Conservation (phyloP, 2,888 invertebrate species). For the Euspilapteryx auroguttella region DNA sequence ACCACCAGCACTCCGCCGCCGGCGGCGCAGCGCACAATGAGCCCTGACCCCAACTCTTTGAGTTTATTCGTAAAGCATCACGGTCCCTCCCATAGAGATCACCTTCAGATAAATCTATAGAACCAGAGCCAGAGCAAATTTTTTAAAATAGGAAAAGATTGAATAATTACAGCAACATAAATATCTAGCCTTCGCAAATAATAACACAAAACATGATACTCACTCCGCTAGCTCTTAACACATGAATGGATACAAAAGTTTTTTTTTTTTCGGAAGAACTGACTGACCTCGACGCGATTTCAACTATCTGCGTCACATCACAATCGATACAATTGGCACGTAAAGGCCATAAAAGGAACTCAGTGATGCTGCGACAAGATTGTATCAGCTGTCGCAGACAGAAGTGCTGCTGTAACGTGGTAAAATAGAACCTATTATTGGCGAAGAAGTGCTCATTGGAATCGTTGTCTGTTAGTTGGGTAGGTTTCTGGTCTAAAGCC, state of each 20-base stretch:
- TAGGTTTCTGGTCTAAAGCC: too few relatives aligned
- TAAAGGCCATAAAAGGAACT: slow-evolving; percentile 35
- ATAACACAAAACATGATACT: slow-evolving; percentile 16
- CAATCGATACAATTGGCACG: slow-evolving; percentile 34
- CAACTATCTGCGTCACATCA: slow-evolving; percentile 27
- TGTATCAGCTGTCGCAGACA: too few relatives aligned
- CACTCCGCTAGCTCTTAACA: slow-evolving; percentile 20
- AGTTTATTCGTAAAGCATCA: slow-evolving; percentile 28
- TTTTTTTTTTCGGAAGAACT: slow-evolving; percentile 23
- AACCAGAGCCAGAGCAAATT: slow-evolving; percentile 9
- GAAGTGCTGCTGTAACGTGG: too few relatives aligned
- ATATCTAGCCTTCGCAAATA: slow-evolving; percentile 15
- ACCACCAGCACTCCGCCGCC: slow-evolving; percentile 36
- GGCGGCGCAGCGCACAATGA: slow-evolving; percentile 11
- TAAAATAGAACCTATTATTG: too few relatives aligned
- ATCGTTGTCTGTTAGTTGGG: too few relatives aligned
- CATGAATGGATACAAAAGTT: slow-evolving; percentile 20
- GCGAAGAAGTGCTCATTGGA: too few relatives aligned
- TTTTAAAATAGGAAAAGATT: slow-evolving; percentile 19
- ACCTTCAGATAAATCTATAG: slow-evolving; percentile 25
- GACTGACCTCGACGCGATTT: slow-evolving; percentile 41
- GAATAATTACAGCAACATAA: slow-evolving; percentile 15
- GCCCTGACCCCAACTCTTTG: slow-evolving; percentile 34
- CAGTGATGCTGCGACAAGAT: slow-evolving; percentile 25
- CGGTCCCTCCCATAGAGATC: slow-evolving; percentile 22